These are phyloP conservation scores for Natrix natrix DNA, from an alignment of 2,797 vertebrate genomes.

Conservation along the genomic window DNA sequence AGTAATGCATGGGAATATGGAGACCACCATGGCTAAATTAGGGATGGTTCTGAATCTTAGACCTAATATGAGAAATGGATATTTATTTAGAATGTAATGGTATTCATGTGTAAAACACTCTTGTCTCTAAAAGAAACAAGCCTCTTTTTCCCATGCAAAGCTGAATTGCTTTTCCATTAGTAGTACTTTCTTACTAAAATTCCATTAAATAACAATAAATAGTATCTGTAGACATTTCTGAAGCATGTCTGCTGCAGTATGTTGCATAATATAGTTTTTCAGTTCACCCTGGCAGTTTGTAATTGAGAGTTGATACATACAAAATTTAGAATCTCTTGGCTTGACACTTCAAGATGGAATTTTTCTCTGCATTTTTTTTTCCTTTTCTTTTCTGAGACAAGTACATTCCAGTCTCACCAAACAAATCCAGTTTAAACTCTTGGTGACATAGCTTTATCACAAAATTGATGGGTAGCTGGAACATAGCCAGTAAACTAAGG, in stretches of 20 bases:
- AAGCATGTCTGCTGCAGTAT: slow-evolving; percentile 23
- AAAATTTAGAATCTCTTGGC: not conserved
- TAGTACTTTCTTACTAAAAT: slow-evolving; percentile 2
- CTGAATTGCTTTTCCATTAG: slow-evolving; percentile 28
- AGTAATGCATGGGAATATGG: not conserved
- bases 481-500: not conserved
- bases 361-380: not conserved
- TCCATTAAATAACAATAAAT: slow-evolving; percentile 33
- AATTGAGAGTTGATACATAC: not conserved
- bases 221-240: slow-evolving; percentile 10
- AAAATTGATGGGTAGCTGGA: not conserved
- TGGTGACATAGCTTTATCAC: not conserved
- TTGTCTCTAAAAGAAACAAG: not conserved
- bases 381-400: not conserved
- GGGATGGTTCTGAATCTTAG: not conserved
- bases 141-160: slow-evolving; percentile 10
- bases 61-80: slow-evolving; percentile 23
- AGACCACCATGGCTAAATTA: not conserved
- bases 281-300: not conserved
- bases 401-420: not conserved
- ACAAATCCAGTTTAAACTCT: not conserved
- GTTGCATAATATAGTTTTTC: not conserved
- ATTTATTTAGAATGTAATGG: slow-evolving; percentile 19
- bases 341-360: not conserved
- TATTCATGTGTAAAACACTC: not conserved